Conservation (phyloP, 2,797 vertebrate genomes). For the Megaceryle alcyon region DNA sequence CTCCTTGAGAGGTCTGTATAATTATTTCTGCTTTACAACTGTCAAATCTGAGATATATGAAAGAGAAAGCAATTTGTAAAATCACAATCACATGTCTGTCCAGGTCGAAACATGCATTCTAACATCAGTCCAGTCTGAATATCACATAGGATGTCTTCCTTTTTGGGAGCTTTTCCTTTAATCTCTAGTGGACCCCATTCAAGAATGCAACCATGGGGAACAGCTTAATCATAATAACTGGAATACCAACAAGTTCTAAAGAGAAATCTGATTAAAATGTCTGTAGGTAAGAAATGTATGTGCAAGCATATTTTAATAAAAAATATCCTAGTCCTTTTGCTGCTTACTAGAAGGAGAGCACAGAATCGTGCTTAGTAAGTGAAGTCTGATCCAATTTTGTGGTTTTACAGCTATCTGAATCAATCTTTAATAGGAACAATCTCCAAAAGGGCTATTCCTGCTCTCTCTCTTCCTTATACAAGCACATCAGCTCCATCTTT, state of each 20-base stretch:
- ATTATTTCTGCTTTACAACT: neutral
- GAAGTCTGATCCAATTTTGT: neutral
- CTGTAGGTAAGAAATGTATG: neutral
- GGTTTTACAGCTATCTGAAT: neutral
- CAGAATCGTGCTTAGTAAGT: neutral
- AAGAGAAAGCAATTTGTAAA: constrained; percentile 4
- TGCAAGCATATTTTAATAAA: neutral
- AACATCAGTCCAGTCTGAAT: neutral
- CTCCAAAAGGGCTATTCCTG: neutral
- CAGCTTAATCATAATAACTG: neutral
- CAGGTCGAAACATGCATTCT: neutral
- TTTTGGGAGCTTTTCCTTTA: neutral
- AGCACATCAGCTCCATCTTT: neutral
- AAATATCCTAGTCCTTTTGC: neutral
- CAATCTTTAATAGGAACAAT: neutral
- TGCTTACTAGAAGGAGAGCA: neutral
- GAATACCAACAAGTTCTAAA: neutral
- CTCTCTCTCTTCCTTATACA: neutral
- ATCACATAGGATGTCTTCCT: neutral
- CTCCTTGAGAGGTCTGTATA: neutral
- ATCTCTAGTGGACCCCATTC: neutral
- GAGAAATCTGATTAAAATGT: neutral
- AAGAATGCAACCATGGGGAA: neutral
- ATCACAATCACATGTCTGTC: neutral
- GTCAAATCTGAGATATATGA: neutral